Evolutionary conservation across 2,888 invertebrate genomes (phyloP), one percentile per base, ranked within the genome.

Genomic region (Ischnura elegans): DNA sequence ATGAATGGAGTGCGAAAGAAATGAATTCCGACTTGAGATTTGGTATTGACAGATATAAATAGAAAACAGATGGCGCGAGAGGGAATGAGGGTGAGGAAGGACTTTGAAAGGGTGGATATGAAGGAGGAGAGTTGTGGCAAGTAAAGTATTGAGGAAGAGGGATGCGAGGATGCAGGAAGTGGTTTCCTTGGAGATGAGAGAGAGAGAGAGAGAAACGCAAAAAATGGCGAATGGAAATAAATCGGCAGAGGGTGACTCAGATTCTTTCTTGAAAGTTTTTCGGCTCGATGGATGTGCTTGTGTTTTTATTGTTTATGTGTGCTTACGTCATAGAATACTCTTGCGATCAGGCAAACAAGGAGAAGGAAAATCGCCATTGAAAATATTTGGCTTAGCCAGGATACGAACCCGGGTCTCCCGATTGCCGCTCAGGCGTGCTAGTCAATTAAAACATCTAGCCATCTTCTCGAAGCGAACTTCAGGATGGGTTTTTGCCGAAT

Each of bases 1-100:
- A 76, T 36, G 76, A 76, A 36, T 76, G 36, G 76, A 76, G 76
- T 76, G 29, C 29, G 29, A 76, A 76, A 76, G 76, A 76, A 36
- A 76, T 36, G 76, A 76, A 76, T 36, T 36, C 76, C 36, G 76
- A 36, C 76, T 76, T 8, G 76, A 36, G 76, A 36, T 76, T 76
- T 76, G 45, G 46, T 19, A 46, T 86, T 86, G 45, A 86, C 86
- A 43, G 86, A 45, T 45, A 86, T 45, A 45, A 86, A 86, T 86
- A 86, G 45, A n/a, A 86, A 86, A 46, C 86, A 86, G 86, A 86
- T 86, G 86, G 86, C 43, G 46, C 13, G 45, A 43, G 86, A 25
- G 86, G 6, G 45, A 86, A n/a, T n/a, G 45, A 86, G 86, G n/a
- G 13, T 19, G 85, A 85, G 13, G 25, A 47, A 25, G 61, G 61